Base-by-base conservation (phyloP, 92 coral and sea anemone genomes). In the Pocillopora meandrina region DNA sequence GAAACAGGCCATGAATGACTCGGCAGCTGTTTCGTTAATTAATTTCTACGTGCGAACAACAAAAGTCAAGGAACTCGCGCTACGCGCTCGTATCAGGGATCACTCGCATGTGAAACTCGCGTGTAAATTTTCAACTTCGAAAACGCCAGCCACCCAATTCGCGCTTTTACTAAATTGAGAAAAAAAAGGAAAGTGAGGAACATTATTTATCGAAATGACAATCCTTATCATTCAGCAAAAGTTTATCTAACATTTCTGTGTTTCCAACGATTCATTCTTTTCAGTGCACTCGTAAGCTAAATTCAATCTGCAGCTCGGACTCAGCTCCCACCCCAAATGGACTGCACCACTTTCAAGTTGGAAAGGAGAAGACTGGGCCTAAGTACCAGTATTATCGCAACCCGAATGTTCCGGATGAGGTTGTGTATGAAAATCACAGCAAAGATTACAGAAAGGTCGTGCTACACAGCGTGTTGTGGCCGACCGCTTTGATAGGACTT, bases 401-500 rank as follows among this genome's bases (percentile, higher is more conserved):
- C 16, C 71, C 82, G 21, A 47, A 65, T 63, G 72, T 34, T 62
- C 72, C 72, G 82, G 10, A 78, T 78, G 82, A 36, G 21, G 82
- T 78, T 47, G 61, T 78, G 3, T 78, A 55, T 1, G 72, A 63
- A 47, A 78, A 78, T 47, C 72, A 64, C 72, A 65, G 72, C 66
- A 64, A 23, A 65, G 82, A 65, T 1, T 78, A 65, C 60, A 21
- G 20, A 16, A 14, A 8, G 2, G 61, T 63, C 10, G 72, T 78
- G 82, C 49, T 78, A 33, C 72, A 20, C 4, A 47, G 47, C 61
- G 82, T 78, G 42, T 61, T 78, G 36, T 78, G 82, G 82, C 82
- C 82, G 1, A 20, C 65, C 42, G 72, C 82, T 9, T 12, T 64
- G 56, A 78, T 78, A n/a, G 82, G 60, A 19, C 72, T 78, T 20